Percentiles rank a stretch among this genome's conserved stretches.
Conservation (phyloP, 2,888 invertebrate species). For the Chloromyia formosa region DNA sequence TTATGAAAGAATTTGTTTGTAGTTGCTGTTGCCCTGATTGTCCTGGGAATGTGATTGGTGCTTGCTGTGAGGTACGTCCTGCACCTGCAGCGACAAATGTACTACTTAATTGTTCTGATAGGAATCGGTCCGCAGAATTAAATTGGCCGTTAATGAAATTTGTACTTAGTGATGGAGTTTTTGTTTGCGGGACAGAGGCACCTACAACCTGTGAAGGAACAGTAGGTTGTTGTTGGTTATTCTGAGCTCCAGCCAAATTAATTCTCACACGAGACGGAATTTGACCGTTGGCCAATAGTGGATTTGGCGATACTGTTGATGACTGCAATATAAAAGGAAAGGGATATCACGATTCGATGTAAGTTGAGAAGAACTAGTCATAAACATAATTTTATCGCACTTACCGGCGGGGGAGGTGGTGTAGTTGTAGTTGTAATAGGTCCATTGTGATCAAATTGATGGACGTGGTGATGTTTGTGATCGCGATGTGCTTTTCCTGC, state of each 20-base stretch:
- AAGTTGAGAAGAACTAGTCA: background rate
- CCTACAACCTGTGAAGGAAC: constrained; percentile 46
- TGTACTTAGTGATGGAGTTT: constrained; percentile 59
- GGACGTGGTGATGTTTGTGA: constrained; percentile 87
- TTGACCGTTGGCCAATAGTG: constrained; percentile 70
- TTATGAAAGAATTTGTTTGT: constrained; percentile 40
- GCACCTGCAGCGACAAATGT: constrained; percentile 48
- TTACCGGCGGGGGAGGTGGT: constrained; percentile 64
- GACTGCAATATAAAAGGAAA: constrained; percentile 52
- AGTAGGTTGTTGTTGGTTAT: constrained; percentile 51
- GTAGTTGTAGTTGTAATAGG: constrained; percentile 70
- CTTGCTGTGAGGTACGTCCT: constrained; percentile 46
- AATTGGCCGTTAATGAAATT: constrained; percentile 74
- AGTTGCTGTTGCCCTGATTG: constrained; percentile 50
- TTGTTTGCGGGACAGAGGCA: constrained; percentile 32
- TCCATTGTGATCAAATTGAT: constrained; percentile 80
- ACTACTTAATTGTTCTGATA: constrained; percentile 68
- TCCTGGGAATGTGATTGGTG: constrained; percentile 54
- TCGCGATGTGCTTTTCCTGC: constrained; percentile 88
- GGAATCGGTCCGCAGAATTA: constrained; percentile 66
- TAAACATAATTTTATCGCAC: constrained; percentile 36
- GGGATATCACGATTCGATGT: background rate
- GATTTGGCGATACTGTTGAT: constrained; percentile 66
- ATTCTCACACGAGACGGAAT: constrained; percentile 67
- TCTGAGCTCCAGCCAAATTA: constrained; percentile 64